Evolutionary conservation across 2,888 invertebrate species (phyloP).

Genomic region (Onchidella celtica): DNA sequence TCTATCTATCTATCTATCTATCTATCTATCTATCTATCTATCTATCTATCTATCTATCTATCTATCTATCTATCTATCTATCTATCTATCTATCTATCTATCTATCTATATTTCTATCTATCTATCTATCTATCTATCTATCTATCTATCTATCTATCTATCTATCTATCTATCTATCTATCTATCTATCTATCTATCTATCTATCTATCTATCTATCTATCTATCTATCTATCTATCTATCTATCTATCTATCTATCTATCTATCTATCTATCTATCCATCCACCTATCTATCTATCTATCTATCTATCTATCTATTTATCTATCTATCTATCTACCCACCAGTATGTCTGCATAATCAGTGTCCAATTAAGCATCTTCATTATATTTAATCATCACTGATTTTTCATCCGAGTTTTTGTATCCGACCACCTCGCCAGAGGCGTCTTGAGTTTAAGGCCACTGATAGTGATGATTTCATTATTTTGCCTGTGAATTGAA

Average conservation of each 20-base stretch:
- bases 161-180: constrained; percentile 41
- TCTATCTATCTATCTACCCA: no score
- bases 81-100: constrained; percentile 41
- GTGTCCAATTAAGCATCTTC: no score
- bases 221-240: constrained; percentile 27
- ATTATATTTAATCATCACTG: no score
- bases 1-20: constrained; percentile 16
- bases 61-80: constrained; percentile 35
- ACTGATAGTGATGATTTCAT: no score
- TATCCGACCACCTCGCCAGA: no score
- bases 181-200: constrained; percentile 35
- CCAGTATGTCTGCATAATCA: no score
- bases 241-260: constrained; percentile 22
- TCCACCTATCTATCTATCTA: no score
- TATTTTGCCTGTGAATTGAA: no score
- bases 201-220: constrained; percentile 30
- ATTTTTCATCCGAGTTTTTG: no score
- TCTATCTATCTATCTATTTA: no score
- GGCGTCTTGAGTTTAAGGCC: no score
- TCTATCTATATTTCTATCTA: constrained; percentile 31
- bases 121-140: constrained; percentile 33
- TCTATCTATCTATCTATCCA: background rate
- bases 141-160: constrained; percentile 27
- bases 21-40: constrained; percentile 20
- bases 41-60: constrained; percentile 26